A percentile compares a stretch with the other conserved stretches of the same genome.
Conservation (phyloP, 2,888 invertebrate genomes). For the Beris chalybata region DNA sequence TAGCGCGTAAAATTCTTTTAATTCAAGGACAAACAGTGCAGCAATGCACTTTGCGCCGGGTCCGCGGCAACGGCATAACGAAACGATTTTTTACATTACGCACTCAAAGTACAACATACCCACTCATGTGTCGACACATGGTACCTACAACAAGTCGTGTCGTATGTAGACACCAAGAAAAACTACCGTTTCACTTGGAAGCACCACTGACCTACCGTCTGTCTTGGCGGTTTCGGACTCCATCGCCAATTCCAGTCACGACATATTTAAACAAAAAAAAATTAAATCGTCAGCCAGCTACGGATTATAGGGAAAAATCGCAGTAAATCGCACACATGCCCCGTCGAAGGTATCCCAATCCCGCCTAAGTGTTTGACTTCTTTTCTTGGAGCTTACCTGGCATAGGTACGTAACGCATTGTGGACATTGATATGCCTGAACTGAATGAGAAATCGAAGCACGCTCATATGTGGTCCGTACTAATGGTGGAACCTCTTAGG, state of each 20-base stretch:
- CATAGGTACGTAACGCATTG: no score
- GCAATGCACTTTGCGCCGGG: slow-evolving; percentile 11
- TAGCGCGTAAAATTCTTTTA: slow-evolving; percentile 4
- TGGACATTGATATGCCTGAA: no score
- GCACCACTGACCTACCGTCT: slow-evolving; percentile 35
- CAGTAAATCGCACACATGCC: no score
- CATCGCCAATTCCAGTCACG: not conserved
- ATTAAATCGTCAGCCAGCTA: not conserved
- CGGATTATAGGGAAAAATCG: no score
- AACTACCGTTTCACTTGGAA: slow-evolving; percentile 34
- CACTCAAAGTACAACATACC: not conserved
- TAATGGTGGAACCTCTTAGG: no score
- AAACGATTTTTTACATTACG: slow-evolving; percentile 8
- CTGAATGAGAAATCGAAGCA: no score
- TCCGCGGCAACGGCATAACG: not conserved
- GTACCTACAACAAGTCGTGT: not conserved
- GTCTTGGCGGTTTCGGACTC: slow-evolving; percentile 10
- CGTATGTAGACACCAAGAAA: slow-evolving; percentile 15
- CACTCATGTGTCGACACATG: no score
- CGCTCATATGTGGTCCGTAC: no score
- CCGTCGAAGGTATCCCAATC: no score
- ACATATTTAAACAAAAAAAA: slow-evolving; percentile 4
- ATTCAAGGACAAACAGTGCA: slow-evolving; percentile 30
- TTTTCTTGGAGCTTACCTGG: no score
- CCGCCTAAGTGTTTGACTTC: no score